These are phyloP conservation scores for Diogma glabrata DNA, from an alignment of 2,888 invertebrate species.

Conservation along the genomic window DNA sequence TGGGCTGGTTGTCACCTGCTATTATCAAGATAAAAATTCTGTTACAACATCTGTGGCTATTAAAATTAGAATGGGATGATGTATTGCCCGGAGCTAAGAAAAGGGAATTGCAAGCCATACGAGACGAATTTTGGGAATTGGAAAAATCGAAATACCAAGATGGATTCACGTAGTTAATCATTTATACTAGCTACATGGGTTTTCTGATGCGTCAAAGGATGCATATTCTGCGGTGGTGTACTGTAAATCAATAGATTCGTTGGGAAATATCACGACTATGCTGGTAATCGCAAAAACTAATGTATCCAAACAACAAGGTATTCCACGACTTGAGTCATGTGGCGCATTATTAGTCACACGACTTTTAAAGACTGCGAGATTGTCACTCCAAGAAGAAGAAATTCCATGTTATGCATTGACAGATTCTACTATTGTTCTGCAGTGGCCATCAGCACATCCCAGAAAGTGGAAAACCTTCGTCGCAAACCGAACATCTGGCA, in stretches of 20 bases:
- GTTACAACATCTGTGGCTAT: background rate
- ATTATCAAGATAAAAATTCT: background rate
- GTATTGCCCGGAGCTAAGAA: background rate
- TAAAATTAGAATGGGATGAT: background rate
- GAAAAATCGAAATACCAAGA: too few species aligned
- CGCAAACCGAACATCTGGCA: too few species aligned
- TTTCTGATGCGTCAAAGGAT: conserved; percentile 12
- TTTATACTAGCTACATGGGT: conserved; percentile 9
- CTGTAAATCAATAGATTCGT: conserved; percentile 7
- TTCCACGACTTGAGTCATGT: conserved; percentile 20
- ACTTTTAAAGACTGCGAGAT: too few species aligned
- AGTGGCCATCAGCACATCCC: too few species aligned
- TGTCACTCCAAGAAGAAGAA: too few species aligned
- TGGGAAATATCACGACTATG: background rate
- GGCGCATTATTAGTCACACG: too few species aligned
- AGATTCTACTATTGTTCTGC: too few species aligned
- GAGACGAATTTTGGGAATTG: too few species aligned
- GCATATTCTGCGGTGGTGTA: background rate
- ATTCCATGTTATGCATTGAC: too few species aligned
- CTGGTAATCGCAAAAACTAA: conserved; percentile 9
- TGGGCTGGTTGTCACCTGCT: conserved; percentile 6
- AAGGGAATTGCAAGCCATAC: background rate
- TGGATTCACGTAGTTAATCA: too few species aligned
- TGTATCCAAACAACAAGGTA: conserved; percentile 16
- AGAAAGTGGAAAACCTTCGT: too few species aligned